Evolutionary conservation across 53 echinoderm and acorn worm species (phyloP).

Genomic region (Paelopatides confundens): DNA sequence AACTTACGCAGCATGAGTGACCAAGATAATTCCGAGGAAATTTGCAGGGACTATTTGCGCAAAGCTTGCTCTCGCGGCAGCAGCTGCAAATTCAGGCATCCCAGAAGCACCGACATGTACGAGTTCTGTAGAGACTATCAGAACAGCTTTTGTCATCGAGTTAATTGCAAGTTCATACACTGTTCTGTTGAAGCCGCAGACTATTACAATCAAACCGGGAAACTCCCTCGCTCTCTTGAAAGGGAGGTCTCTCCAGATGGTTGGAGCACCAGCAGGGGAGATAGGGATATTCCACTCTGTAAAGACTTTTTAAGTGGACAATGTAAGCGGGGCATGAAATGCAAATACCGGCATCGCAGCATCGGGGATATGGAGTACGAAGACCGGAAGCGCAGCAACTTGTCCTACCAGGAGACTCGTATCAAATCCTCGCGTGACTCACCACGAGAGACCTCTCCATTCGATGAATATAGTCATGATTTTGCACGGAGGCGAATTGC

Average conservation of each 20-base stretch:
- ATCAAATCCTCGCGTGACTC: conserved; percentile 13
- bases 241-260: conserved; percentile 38
- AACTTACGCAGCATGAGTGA: conserved; percentile 22
- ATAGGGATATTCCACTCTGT: conserved; percentile 86
- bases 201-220: conserved; percentile 90
- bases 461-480: conserved; percentile 70
- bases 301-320: conserved; percentile 86
- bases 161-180: conserved; percentile 92
- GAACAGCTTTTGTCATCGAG: conserved; percentile 80
- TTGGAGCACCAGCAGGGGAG: conserved; percentile 5
- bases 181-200: conserved; percentile 87
- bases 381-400: conserved; percentile 50
- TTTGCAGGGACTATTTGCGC: conserved; percentile 95
- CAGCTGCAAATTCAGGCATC: conserved; percentile 93
- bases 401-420: neutral
- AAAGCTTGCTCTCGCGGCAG: conserved; percentile 90
- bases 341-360: conserved; percentile 93
- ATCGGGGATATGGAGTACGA: conserved; percentile 91
- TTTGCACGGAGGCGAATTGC: conserved; percentile 67
- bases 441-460: conserved; percentile 2
- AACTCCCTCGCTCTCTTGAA: conserved; percentile 81
- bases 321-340: conserved; percentile 79
- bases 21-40: conserved; percentile 33
- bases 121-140: conserved; percentile 94
- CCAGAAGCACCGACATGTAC: conserved; percentile 61